These are phyloP conservation scores for Petrolisthes cinctipes DNA, from an alignment of 2,888 invertebrate species.

Conservation along the genomic window DNA sequence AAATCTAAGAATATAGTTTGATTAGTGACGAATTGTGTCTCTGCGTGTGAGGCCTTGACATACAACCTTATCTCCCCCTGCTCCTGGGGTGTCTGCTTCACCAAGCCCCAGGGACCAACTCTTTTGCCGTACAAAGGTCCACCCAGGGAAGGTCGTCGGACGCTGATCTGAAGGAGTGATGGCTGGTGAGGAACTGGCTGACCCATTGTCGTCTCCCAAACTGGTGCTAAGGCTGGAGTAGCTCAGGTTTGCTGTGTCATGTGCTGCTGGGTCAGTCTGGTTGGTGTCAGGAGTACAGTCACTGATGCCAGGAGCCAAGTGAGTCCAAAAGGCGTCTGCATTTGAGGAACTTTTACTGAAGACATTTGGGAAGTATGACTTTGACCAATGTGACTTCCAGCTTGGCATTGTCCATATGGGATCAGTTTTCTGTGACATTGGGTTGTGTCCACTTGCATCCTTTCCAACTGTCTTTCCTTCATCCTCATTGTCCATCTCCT, in stretches of 20 bases:
- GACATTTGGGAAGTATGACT: constrained; percentile 34
- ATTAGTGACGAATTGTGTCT: not conserved
- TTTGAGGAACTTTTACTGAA: not conserved
- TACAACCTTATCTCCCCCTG: constrained; percentile 1
- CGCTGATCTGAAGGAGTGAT: not conserved
- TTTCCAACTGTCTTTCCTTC: not conserved
- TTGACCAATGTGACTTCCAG: constrained; percentile 31
- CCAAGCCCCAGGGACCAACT: constrained; percentile 22
- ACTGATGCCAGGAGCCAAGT: not conserved
- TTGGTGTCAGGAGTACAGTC: not conserved
- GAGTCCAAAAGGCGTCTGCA: not conserved
- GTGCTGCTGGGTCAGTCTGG: not conserved
- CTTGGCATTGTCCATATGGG: constrained; percentile 36
- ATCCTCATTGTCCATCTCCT: not conserved
- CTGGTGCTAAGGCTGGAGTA: not conserved
- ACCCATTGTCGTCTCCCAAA: too few relatives aligned
- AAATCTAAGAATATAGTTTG: not conserved
- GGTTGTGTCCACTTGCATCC: not conserved
- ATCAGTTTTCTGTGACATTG: not conserved
- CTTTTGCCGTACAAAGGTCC: constrained; percentile 37
- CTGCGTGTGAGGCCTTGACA: constrained; percentile 35
- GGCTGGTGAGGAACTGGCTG: not conserved
- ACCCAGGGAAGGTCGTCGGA: constrained; percentile 13
- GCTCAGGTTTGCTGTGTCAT: not conserved
- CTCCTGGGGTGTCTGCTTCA: not conserved